These are phyloP conservation scores for Eumerus sabulonum DNA, from an alignment of 2,888 invertebrate genomes.

Conservation along the genomic window DNA sequence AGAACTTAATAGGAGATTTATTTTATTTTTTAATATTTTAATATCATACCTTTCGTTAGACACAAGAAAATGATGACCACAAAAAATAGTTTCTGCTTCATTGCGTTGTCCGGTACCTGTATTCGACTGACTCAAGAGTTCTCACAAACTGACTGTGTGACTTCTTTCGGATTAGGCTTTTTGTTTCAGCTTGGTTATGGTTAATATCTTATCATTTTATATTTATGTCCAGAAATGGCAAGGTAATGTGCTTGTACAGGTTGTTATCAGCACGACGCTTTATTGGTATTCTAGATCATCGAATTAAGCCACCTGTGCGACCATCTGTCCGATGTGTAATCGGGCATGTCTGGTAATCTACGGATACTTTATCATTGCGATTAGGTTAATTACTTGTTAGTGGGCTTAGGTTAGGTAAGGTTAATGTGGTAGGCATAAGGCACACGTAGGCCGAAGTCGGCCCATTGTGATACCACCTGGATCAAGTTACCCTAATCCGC, in stretches of 20 bases:
- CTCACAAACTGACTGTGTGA: conserved; percentile 29
- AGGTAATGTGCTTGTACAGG: too few relatives aligned
- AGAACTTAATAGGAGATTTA: too few relatives aligned
- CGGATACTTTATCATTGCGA: too few relatives aligned
- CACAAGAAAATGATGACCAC: conserved; percentile 9
- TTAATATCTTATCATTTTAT: conserved; percentile 51
- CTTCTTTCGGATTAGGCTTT: neutral
- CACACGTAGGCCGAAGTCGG: too few relatives aligned
- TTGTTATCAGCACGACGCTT: neutral
- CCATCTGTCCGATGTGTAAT: conserved; percentile 35
- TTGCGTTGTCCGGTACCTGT: neutral
- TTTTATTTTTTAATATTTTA: too few relatives aligned
- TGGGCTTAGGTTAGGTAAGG: too few relatives aligned
- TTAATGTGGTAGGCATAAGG: too few relatives aligned
- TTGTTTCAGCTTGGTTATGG: conserved; percentile 11
- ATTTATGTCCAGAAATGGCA: too few relatives aligned
- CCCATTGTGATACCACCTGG: too few relatives aligned
- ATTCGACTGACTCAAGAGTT: conserved; percentile 11
- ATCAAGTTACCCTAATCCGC: too few relatives aligned
- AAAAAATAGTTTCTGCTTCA: conserved; percentile 23
- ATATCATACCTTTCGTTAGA: conserved; percentile 36
- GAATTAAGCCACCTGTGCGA: conserved; percentile 21
- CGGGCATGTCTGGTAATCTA: too few relatives aligned
- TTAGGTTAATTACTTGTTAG: too few relatives aligned
- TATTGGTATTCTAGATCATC: conserved; percentile 6